phyloP scores from a whole-genome alignment of 2,797 vertebrate species.

The Pogoniulus pusillus region DNA sequence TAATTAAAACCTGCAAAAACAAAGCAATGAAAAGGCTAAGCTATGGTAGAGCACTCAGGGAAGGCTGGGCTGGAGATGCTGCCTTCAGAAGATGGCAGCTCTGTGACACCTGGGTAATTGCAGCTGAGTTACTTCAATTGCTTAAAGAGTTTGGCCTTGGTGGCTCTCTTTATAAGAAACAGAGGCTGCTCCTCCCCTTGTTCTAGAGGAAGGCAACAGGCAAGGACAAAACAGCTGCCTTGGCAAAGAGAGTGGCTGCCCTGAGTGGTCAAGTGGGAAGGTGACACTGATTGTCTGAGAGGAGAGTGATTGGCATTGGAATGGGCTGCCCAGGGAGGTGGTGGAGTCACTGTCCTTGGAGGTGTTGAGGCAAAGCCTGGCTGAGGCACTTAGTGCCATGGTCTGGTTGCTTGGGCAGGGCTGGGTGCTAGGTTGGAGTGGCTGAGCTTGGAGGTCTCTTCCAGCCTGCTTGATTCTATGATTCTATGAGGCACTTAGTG shows the following conservation, averaged over 20 bases:
- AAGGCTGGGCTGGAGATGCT: neutral
- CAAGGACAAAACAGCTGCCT: neutral
- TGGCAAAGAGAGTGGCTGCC: neutral
- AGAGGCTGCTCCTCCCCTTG: neutral
- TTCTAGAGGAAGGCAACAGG: neutral
- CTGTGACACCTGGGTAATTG: neutral
- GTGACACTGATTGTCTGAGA: neutral
- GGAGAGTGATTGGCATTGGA: neutral
- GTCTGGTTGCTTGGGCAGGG: too few relatives aligned
- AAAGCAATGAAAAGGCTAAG: neutral
- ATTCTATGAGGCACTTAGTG: too few relatives aligned
- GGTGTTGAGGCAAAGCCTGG: too few relatives aligned
- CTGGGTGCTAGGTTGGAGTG: too few relatives aligned
- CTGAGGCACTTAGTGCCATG: too few relatives aligned
- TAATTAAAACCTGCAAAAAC: neutral
- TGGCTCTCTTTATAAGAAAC: neutral
- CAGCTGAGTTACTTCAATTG: neutral
- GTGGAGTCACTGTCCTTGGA: neutral
- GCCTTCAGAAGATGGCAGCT: neutral
- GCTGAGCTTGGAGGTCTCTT: too few relatives aligned
- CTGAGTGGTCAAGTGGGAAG: neutral
- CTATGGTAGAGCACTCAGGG: neutral
- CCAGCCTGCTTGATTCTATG: too few relatives aligned
- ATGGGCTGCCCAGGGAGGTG: neutral
- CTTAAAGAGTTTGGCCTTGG: neutral